phyloP scores from a whole-genome alignment of 2,113 vertebrate genomes.

The Bambusicola thoracicus region DNA sequence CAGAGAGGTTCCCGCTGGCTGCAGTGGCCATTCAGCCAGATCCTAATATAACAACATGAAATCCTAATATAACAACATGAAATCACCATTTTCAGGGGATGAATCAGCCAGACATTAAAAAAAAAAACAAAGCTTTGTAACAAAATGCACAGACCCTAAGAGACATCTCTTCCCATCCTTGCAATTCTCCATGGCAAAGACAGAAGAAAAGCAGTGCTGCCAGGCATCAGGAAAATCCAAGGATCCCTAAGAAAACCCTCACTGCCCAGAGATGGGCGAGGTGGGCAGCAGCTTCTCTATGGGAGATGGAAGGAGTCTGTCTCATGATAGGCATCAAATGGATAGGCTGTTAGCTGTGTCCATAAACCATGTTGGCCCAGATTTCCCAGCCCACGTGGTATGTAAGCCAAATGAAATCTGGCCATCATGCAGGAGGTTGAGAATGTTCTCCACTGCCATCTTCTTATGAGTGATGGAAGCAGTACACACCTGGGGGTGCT shows the following conservation, averaged over 20 bases:
- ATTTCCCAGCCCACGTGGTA: background rate
- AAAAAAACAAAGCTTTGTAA: background rate
- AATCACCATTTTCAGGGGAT: background rate
- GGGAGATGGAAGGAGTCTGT: background rate
- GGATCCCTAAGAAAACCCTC: background rate
- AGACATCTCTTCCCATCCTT: background rate
- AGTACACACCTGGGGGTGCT: background rate
- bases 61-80: background rate
- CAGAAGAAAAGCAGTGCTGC: background rate
- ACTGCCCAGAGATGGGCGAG: background rate
- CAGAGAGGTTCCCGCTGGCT: background rate
- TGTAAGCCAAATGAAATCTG: background rate
- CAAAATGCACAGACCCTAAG: background rate
- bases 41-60: background rate
- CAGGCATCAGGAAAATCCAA: background rate
- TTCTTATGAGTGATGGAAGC: background rate
- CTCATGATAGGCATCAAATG: accelerated
- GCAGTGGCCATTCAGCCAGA: background rate
- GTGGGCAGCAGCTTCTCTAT: background rate
- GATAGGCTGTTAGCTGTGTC: background rate
- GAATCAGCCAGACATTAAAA: background rate
- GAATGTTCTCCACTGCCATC: background rate
- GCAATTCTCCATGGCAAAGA: accelerated
- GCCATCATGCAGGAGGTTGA: background rate
- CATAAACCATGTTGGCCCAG: background rate